phyloP scores from a whole-genome alignment of 2,888 invertebrate species.

The Leucophenga montana region DNA sequence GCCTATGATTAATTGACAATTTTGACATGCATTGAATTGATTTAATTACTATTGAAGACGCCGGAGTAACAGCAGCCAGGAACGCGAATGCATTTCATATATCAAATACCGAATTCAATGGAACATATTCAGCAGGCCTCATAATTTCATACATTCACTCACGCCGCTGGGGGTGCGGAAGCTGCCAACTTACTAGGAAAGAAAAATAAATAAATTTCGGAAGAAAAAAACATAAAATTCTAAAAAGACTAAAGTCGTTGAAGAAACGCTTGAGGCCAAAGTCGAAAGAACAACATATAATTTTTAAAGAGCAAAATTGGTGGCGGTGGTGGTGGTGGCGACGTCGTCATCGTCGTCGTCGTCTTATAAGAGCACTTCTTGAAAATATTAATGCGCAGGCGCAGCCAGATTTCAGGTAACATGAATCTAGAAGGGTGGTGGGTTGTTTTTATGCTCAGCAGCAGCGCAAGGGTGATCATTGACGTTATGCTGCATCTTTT shows the following conservation, averaged over 20 bases:
- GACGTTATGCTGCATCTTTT: conserved; percentile 37
- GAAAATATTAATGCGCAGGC: conserved; percentile 33
- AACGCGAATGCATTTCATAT: not conserved
- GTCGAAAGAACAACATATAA: no score
- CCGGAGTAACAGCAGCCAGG: no score
- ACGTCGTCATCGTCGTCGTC: not conserved
- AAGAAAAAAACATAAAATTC: no score
- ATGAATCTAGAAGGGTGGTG: conserved; percentile 51
- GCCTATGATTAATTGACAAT: conserved; percentile 18
- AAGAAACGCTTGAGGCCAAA: not conserved
- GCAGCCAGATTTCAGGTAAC: conserved; percentile 29
- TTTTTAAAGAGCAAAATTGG: not conserved
- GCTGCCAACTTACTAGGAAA: no score
- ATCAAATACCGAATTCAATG: conserved; percentile 4
- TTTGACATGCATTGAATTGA: conserved; percentile 15
- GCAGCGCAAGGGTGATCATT: not conserved
- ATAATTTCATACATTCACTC: no score
- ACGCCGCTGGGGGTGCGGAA: no score
- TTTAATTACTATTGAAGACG: not conserved
- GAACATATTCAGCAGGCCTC: no score
- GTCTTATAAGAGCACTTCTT: not conserved
- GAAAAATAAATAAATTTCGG: no score
- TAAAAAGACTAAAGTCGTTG: no score
- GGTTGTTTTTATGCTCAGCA: conserved; percentile 37
- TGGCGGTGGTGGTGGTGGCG: not conserved